Evolutionary conservation across 2,113 vertebrate genomes (phyloP).

Genomic region (Pycnonotus jocosus): DNA sequence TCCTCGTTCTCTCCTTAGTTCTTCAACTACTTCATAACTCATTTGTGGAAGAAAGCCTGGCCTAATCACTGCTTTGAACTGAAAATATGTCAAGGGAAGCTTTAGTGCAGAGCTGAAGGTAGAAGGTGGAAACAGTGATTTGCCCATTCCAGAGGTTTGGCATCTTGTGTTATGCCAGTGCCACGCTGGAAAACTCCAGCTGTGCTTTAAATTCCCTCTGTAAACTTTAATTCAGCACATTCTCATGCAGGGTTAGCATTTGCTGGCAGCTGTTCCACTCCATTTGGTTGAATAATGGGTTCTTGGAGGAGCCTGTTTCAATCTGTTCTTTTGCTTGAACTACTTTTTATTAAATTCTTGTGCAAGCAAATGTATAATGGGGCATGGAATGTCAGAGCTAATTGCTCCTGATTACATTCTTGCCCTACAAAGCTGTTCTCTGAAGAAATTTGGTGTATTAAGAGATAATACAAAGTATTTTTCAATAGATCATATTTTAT

Average conservation of each 20-base stretch:
- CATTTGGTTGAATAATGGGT: background rate
- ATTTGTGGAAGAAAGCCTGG: background rate
- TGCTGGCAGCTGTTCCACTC: background rate
- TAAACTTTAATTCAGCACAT: background rate
- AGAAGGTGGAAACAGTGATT: background rate
- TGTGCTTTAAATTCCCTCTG: background rate
- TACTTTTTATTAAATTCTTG: background rate
- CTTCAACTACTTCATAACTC: background rate
- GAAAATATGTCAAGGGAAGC: background rate
- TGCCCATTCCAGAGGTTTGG: background rate
- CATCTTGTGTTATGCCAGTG: background rate
- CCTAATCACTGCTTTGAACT: background rate
- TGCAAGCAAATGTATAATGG: background rate
- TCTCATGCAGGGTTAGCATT: background rate
- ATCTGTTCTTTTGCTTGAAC: background rate
- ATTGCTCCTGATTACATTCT: background rate
- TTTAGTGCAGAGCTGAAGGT: background rate
- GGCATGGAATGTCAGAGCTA: background rate
- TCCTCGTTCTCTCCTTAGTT: accelerated
- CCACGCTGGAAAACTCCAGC: background rate
- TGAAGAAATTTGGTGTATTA: background rate
- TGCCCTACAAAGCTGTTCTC: background rate
- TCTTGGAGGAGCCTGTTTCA: background rate
- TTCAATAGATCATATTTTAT: background rate
- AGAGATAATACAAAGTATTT: background rate